Percentiles rank a stretch among this genome's conserved stretches.
phyloP scores from a whole-genome alignment of 2,888 invertebrate species.

The Graphium colonna region DNA sequence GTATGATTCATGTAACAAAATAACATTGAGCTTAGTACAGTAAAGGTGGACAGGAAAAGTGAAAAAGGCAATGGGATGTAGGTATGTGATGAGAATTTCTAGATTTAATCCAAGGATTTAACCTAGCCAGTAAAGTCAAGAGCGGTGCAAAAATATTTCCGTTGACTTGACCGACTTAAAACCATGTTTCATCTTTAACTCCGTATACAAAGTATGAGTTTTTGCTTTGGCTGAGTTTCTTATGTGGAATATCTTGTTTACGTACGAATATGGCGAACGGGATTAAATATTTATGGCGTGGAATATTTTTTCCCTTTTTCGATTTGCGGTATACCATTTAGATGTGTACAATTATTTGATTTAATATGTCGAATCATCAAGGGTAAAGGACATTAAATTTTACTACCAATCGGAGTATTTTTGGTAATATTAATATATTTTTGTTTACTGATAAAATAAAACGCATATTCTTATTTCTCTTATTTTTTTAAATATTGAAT shows the following conservation, averaged over 20 bases:
- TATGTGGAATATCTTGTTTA: conserved; percentile 13
- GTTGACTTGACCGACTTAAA: conserved; percentile 58
- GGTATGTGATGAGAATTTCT: conserved; percentile 20
- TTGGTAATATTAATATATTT: no score
- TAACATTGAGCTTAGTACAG: background rate
- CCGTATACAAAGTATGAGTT: conserved; percentile 23
- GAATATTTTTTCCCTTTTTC: background rate
- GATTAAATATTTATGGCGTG: conserved; percentile 5
- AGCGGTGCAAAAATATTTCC: conserved; percentile 47
- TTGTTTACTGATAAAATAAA: no score
- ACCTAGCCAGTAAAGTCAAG: conserved; percentile 52
- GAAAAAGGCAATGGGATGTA: background rate
- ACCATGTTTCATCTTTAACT: conserved; percentile 40
- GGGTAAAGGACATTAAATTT: no score
- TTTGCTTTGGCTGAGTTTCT: conserved; percentile 24
- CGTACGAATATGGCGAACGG: conserved; percentile 1
- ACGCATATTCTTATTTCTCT: no score
- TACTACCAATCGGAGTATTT: no score
- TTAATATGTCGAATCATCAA: background rate
- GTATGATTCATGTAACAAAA: no score
- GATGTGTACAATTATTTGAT: background rate
- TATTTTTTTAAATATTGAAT: no score
- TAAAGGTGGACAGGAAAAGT: background rate
- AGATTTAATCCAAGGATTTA: conserved; percentile 20
- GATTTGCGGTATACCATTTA: background rate